phyloP scores from a whole-genome alignment of 2,113 vertebrate genomes.

The Vireo altiloquus region DNA sequence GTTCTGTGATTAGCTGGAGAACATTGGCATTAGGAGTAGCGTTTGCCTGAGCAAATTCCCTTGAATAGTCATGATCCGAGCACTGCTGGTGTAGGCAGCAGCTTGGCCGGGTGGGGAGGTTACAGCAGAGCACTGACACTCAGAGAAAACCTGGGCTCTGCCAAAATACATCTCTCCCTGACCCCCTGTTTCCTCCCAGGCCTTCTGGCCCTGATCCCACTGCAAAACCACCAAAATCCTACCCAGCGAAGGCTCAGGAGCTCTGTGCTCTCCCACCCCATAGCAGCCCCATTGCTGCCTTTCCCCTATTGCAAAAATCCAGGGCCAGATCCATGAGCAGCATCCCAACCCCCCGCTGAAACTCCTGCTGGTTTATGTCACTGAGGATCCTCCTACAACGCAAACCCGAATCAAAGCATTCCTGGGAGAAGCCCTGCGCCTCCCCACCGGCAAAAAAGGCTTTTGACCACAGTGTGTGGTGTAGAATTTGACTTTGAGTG shows the following conservation, averaged over 20 bases:
- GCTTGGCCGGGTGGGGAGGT: not conserved
- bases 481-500: conserved; percentile 62
- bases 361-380: not conserved
- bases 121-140: not conserved
- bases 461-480: not conserved
- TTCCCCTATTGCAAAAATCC: fast-evolving
- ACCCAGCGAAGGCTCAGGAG: fast-evolving
- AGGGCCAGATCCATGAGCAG: not conserved
- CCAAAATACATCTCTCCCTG: not conserved
- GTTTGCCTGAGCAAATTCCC: conserved; percentile 17
- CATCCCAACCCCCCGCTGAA: not conserved
- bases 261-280: not conserved
- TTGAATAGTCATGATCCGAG: not conserved
- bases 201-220: not conserved
- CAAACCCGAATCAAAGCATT: not conserved
- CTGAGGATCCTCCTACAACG: not conserved
- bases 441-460: not conserved
- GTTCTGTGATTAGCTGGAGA: not conserved
- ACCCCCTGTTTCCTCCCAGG: fast-evolving
- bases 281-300: not conserved
- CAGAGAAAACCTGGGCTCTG: not conserved
- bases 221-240: not conserved
- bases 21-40: not conserved
- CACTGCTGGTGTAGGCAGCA: not conserved
- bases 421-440: not conserved